Conservation (phyloP, 1,140 invertebrate species). For the Trachymyrmex cornetzi region DNA sequence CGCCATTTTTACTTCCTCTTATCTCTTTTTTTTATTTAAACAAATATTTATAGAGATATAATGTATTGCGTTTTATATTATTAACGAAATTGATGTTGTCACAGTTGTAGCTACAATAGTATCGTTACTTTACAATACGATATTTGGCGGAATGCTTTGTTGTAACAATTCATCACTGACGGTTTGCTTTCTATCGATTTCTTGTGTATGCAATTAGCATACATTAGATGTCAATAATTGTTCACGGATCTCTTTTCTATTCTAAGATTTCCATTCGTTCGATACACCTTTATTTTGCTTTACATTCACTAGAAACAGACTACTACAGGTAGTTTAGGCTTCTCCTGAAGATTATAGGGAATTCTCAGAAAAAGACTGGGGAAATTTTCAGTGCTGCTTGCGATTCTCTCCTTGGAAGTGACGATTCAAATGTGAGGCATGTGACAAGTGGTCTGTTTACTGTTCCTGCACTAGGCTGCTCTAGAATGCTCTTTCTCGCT, state of each 20-base stretch:
- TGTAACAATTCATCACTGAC: neutral
- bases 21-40: neutral
- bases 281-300: neutral
- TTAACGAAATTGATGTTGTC: neutral
- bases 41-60: neutral
- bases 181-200: neutral
- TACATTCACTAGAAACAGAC: no score
- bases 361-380: neutral
- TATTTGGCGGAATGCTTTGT: neutral
- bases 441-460: no score
- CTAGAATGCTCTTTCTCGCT: no score
- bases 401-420: neutral
- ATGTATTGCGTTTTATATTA: neutral
- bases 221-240: neutral
- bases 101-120: neutral
- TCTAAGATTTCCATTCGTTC: neutral
- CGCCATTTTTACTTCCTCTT: slow-evolving; percentile 81
- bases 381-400: neutral
- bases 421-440: neutral
- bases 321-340: no score
- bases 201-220: neutral
- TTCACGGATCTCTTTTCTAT: neutral
- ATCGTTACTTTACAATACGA: neutral
- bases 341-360: neutral
- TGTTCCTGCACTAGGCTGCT: no score